phyloP scores from a whole-genome alignment of 2,888 invertebrate species.

The Alloplasta piceator region DNA sequence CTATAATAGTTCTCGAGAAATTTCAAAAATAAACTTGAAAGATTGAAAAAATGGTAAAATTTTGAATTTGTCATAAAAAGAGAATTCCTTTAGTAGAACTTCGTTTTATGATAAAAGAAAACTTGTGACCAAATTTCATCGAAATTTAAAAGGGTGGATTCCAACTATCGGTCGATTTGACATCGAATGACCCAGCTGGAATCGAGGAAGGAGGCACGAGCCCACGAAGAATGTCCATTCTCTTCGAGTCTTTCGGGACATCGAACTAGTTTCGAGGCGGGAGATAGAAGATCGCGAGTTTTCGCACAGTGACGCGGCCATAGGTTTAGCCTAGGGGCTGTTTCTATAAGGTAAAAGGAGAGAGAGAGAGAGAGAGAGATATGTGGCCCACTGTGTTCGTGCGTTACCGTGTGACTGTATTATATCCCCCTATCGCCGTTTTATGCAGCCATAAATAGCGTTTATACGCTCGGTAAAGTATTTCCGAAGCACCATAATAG shows the following conservation, averaged over 20 bases:
- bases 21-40: no score
- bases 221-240: conserved; percentile 42
- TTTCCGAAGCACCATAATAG: conserved; percentile 75
- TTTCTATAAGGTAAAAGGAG: conserved; percentile 20
- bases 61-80: no score
- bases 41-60: no score
- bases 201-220: conserved; percentile 51
- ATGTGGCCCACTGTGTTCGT: conserved; percentile 53
- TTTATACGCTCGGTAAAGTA: conserved; percentile 81
- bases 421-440: conserved; percentile 79
- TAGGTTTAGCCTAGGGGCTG: conserved; percentile 36
- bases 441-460: conserved; percentile 82
- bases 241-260: conserved; percentile 5
- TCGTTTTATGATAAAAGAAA: no score
- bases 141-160: no score
- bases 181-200: no score
- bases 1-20: no score
- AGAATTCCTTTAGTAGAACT: no score
- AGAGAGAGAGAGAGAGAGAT: conserved; percentile 44
- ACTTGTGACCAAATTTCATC: no score
- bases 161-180: no score
- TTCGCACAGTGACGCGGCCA: conserved; percentile 26
- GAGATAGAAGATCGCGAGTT: conserved; percentile 54
- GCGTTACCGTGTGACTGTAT: conserved; percentile 76
- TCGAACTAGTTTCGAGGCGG: conserved; percentile 50